A percentile compares a stretch with the other conserved stretches of the same genome.
These are phyloP conservation scores for Scatophagus argus DNA, from an alignment of 2,113 vertebrate genomes.

Conservation along the genomic window DNA sequence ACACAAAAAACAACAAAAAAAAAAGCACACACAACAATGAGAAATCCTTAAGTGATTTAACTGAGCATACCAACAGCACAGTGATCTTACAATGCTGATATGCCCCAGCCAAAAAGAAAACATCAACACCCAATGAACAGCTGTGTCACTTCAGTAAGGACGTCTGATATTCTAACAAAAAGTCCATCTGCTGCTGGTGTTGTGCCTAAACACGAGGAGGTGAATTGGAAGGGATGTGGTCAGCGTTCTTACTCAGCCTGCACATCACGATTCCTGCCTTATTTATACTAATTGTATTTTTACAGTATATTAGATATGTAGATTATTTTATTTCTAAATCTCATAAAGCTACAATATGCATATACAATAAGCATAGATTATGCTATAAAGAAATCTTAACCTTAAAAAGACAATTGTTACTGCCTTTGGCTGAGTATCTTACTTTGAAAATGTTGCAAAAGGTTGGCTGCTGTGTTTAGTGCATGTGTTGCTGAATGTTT, in stretches of 20 bases:
- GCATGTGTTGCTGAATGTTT: neutral
- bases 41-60: neutral
- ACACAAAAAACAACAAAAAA: no score
- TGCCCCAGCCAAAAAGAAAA: neutral
- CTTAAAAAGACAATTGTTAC: neutral
- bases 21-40: conserved; percentile 6
- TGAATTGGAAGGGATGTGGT: neutral
- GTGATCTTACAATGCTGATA: neutral
- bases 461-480: neutral
- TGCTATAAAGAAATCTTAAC: neutral
- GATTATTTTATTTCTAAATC: neutral
- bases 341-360: neutral
- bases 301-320: neutral
- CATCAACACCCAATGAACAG: neutral
- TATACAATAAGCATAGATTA: neutral
- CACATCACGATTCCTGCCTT: neutral
- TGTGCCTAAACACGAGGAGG: neutral
- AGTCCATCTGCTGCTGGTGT: conserved; percentile 1
- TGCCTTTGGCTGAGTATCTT: neutral
- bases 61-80: neutral
- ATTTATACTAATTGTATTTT: neutral
- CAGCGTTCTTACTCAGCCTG: neutral
- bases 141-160: neutral
- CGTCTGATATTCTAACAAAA: neutral
- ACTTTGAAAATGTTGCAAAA: neutral